Base-by-base conservation (phyloP, 2,113 vertebrate species). In the Lagopus muta region DNA sequence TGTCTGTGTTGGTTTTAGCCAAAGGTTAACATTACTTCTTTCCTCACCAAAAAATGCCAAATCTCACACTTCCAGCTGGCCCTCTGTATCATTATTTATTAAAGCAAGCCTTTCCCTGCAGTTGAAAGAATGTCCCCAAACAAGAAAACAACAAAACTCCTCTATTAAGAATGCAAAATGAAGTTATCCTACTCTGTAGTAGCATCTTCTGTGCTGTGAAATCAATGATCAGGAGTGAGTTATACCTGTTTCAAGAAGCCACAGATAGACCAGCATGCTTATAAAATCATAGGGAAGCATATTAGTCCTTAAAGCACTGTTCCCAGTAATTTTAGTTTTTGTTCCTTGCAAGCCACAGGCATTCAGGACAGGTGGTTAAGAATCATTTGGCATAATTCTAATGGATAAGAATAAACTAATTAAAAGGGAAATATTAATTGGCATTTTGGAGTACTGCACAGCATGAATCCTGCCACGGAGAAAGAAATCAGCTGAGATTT, bases 141-240 rank as follows among this genome's bases (percentile, higher is more conserved):
- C 3, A n/a, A 28, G 30, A 4, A 13, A 57, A 30, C 2, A 8
- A 30, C 50, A 1, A 2, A 5, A 3, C 2, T 6, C 17, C 34
- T 40, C 10, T 15, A 25, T 38, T 40, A 72, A 67, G 73, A 67
- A 28, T 3, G 58, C 27, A 54, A 36, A 21, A 15, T 6, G 5
- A 42, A 30, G 22, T 54, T 70, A 43, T n/a, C 16, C 5, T 50
- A 57, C 66, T 48, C 19, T 24, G 18, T 25, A 48, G 19, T 65
- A 86, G 27, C 2, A 48, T 4, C 36, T 58, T 85, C 42, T 73
- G 38, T 43, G 11, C 48, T 64, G 15, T 70, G 48, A 74, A 48
- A 70, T 27, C 30, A 58, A 7, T 65, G 58, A 54, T 65, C 58
- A 82, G 16, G 22, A 38, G 30, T 45, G 64, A 83, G 13, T 6